These are phyloP conservation scores for Popillia japonica DNA, from an alignment of 1,140 invertebrate genomes.

Conservation along the genomic window DNA sequence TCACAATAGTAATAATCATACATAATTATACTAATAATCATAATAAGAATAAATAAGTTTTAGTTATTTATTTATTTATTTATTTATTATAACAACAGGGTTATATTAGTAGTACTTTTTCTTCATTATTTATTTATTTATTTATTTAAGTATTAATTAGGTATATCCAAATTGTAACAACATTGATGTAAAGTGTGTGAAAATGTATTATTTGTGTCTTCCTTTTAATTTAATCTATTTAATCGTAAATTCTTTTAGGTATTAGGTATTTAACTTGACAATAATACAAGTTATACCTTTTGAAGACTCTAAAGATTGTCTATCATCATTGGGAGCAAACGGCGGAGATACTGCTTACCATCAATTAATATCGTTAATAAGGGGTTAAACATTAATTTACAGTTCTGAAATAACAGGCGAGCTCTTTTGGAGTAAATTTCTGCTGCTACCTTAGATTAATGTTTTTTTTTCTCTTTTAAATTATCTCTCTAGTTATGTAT, in stretches of 20 bases:
- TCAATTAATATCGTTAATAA: not conserved
- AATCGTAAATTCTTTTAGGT: not conserved
- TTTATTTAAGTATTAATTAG: not conserved
- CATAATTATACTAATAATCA: not conserved
- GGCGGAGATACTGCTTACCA: not conserved
- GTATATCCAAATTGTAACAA: conserved; percentile 21
- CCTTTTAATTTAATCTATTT: no score
- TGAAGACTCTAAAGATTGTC: conserved; percentile 31
- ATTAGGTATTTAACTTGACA: not conserved
- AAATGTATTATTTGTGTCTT: not conserved
- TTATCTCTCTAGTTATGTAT: not conserved
- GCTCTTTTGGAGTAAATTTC: not conserved
- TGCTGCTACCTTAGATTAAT: not conserved
- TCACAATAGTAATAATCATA: not conserved
- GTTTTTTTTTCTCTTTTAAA: no score
- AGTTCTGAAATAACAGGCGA: not conserved
- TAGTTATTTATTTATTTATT: no score
- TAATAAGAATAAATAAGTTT: conserved; percentile 21
- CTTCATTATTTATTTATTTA: no score
- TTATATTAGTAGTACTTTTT: not conserved
- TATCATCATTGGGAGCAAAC: not conserved
- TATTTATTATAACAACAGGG: conserved; percentile 14
- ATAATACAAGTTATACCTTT: conserved; percentile 20
- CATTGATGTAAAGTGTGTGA: conserved; percentile 13
- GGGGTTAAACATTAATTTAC: not conserved